Percentiles rank a stretch among this genome's conserved stretches.
phyloP scores from a whole-genome alignment of 2,797 vertebrate genomes.

The Channa striata region DNA sequence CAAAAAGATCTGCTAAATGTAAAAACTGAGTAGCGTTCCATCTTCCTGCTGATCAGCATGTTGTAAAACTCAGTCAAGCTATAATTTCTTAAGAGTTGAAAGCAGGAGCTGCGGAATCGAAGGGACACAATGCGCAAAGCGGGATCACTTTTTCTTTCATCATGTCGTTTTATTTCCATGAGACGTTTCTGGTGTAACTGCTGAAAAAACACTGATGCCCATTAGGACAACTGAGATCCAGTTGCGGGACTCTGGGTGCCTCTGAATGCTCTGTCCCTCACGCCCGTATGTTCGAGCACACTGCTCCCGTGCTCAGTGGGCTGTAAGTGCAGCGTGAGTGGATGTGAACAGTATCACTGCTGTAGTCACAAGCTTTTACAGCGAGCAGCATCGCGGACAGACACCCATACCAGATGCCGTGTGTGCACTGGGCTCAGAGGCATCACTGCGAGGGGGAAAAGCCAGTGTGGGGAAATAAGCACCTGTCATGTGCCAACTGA shows the following conservation, averaged over 20 bases:
- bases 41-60: neutral
- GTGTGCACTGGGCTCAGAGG: conserved; percentile 66
- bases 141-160: no score
- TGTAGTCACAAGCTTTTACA: conserved; percentile 50
- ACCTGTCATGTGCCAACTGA: conserved; percentile 86
- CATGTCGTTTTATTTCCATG: no score
- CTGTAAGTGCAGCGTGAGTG: conserved; percentile 53
- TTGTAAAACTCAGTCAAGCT: neutral
- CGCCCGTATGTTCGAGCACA: neutral
- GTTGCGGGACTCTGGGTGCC: neutral
- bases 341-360: conserved; percentile 71
- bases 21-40: no score
- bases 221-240: neutral
- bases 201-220: neutral
- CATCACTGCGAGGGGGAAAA: conserved; percentile 65
- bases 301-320: conserved; percentile 43
- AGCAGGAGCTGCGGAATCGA: neutral
- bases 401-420: conserved; percentile 76
- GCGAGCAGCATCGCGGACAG: conserved; percentile 53
- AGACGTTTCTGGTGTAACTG: neutral
- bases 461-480: conserved; percentile 80
- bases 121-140: neutral
- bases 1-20: no score
- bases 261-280: conserved; percentile 11
- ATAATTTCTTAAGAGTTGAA: neutral